phyloP scores from a whole-genome alignment of 1,140 invertebrate genomes.

The Geopemphigus sp. region DNA sequence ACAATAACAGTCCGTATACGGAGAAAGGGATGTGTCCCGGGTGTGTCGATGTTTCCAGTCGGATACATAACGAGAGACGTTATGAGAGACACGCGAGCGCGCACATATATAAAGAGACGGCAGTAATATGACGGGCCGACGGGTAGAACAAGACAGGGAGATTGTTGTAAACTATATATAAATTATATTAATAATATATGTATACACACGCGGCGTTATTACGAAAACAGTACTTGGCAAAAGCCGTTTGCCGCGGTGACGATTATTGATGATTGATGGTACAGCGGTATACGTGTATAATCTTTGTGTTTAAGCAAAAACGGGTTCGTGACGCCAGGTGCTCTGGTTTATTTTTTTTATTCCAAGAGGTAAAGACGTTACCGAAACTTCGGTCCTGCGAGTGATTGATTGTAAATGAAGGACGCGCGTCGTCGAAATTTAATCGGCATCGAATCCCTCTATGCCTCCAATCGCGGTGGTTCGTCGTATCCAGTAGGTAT shows the following conservation, averaged over 20 bases:
- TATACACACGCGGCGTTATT: neutral
- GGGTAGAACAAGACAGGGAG: neutral
- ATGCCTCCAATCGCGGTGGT: neutral
- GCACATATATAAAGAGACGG: neutral
- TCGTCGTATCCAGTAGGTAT: neutral
- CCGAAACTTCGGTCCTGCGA: slow-evolving; percentile 13
- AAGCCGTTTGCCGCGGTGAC: neutral
- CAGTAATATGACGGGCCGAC: neutral
- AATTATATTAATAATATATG: neutral
- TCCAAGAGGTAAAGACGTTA: neutral
- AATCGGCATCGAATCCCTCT: neutral
- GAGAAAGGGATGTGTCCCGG: too few species aligned
- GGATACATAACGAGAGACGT: neutral
- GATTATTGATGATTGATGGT: slow-evolving; percentile 37
- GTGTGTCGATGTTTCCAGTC: slow-evolving; percentile 2
- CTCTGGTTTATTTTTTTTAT: neutral
- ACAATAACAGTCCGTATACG: too few species aligned
- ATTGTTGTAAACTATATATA: neutral
- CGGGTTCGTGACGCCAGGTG: slow-evolving; percentile 26
- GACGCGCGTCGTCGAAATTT: neutral
- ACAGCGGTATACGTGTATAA: neutral
- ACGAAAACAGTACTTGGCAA: slow-evolving; percentile 6
- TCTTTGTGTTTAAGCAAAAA: neutral
- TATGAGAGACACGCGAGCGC: too few species aligned
- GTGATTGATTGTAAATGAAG: slow-evolving; percentile 12